Evolutionary conservation across 1,140 invertebrate species (phyloP).

Genomic region (Semibalanus balanoides): DNA sequence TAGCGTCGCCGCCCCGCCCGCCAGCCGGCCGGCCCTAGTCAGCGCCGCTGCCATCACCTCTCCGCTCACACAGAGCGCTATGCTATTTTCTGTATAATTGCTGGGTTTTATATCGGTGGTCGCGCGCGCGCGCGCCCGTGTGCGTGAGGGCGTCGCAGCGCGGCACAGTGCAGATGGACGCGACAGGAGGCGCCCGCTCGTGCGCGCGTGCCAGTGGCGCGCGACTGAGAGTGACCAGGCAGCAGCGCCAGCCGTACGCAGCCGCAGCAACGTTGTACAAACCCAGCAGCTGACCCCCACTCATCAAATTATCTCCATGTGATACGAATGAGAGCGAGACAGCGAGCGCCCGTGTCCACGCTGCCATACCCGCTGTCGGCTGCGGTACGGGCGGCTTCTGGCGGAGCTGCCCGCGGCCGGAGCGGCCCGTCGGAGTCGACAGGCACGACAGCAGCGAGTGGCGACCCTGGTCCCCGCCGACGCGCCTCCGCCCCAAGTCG

Average conservation of each 20-base stretch:
- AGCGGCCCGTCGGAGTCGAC: no score
- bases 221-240: not conserved
- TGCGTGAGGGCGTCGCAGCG: not conserved
- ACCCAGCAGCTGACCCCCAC: not conserved
- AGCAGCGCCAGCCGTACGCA: not conserved
- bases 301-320: not conserved
- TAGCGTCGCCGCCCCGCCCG: slow-evolving; percentile 32
- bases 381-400: no score
- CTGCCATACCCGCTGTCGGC: no score
- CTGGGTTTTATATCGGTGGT: not conserved
- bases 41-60: not conserved
- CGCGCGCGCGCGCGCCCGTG: no score
- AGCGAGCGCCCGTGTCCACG: no score
- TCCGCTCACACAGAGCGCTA: not conserved
- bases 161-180: not conserved
- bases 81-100: not conserved
- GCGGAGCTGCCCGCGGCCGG: no score
- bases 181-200: no score
- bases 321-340: not conserved
- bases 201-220: not conserved
- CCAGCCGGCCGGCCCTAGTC: not conserved
- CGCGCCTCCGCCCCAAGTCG: no score
- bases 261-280: not conserved
- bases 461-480: not conserved
- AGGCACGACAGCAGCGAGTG: not conserved